A percentile compares a stretch with the other conserved stretches of the same genome.
phyloP scores from a whole-genome alignment of 2,797 vertebrate genomes.

The Balearica regulorum region DNA sequence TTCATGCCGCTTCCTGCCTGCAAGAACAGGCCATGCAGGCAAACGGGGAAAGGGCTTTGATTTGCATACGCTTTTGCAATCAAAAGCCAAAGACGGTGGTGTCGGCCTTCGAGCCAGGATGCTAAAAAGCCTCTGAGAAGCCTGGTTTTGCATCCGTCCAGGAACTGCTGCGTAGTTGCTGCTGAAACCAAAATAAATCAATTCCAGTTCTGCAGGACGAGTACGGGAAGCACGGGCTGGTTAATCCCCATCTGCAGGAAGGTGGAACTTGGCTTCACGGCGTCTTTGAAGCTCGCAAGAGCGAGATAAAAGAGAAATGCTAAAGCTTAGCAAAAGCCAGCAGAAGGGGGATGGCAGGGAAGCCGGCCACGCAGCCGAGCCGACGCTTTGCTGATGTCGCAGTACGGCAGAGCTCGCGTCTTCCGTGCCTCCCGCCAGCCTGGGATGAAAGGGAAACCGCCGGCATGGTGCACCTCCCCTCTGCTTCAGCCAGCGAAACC shows the following conservation, averaged over 20 bases:
- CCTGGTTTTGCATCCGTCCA: background rate
- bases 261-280: background rate
- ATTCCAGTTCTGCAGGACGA: background rate
- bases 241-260: background rate
- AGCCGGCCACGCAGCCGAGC: background rate
- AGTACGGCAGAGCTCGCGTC: fast-evolving
- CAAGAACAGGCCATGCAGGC: background rate
- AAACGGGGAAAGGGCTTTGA: background rate
- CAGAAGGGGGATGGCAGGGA: background rate
- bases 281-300: background rate
- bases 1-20: background rate
- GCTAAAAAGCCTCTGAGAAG: background rate
- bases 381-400: fast-evolving
- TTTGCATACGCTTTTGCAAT: background rate
- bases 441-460: background rate
- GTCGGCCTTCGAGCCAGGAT: background rate
- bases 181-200: background rate
- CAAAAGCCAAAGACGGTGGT: background rate
- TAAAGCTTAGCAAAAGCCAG: background rate
- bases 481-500: fast-evolving
- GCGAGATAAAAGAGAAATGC: slow-evolving; percentile 9
- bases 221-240: background rate
- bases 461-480: background rate
- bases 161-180: background rate
- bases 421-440: background rate